Conservation (phyloP, 2,797 vertebrate species). For the Smutsia temminckii region DNA sequence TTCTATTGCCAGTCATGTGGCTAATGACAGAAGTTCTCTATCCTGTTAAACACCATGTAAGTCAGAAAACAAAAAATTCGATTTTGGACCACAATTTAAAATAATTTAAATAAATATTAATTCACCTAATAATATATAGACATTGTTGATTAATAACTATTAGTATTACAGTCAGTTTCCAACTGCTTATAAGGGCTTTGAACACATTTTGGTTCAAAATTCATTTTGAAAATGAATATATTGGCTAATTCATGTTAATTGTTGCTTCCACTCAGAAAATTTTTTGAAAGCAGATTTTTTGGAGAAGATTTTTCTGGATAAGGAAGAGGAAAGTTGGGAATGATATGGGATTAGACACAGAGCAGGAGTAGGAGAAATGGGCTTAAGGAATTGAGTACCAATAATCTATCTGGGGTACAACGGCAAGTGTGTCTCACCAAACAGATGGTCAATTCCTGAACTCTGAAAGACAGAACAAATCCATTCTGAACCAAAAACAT, state of each 20-base stretch:
- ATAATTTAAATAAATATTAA: not conserved
- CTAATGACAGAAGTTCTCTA: not conserved
- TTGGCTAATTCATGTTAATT: not conserved
- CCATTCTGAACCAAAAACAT: not conserved
- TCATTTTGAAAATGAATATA: too few relatives aligned
- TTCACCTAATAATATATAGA: not conserved
- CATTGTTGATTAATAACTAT: not conserved
- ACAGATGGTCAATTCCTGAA: not conserved
- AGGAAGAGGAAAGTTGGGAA: not conserved
- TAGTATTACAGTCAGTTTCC: not conserved
- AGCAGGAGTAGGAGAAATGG: not conserved
- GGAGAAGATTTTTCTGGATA: not conserved
- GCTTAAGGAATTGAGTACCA: not conserved
- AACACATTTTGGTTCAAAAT: not conserved
- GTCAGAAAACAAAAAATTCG: not conserved
- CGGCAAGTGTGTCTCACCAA: not conserved
- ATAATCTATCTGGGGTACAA: not conserved
- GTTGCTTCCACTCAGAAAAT: not conserved
- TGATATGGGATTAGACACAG: not conserved
- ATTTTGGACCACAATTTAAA: not conserved
- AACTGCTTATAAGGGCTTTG: not conserved
- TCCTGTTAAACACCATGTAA: not conserved
- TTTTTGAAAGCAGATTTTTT: too few relatives aligned
- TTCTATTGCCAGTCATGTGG: not conserved
- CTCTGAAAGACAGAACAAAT: conserved; percentile 32